Evolutionary conservation across 2,113 vertebrate species (phyloP), one percentile per base, ranked within the genome.

Genomic region (Copsychus sechellarum): DNA sequence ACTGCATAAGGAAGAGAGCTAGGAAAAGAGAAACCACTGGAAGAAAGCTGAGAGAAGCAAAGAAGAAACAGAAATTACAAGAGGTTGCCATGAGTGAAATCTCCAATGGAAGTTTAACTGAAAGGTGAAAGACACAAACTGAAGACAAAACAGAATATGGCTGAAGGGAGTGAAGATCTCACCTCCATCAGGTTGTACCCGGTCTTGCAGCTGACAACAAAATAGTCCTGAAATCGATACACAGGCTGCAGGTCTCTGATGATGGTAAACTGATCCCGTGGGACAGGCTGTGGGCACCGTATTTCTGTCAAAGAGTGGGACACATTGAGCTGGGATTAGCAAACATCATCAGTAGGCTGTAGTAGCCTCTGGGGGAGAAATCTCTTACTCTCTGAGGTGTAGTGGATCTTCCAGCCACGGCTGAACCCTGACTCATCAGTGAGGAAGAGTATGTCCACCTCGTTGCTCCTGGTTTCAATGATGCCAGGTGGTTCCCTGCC

Each of bases 371-470:
- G 25, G 42, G 51, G 36, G 40, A 60, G 42, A 62, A 61, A 69
- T 6, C 17, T 48, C 96, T 98, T 96, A 98, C 98, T 96, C 53
- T 98, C 95, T 0, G 97, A 97, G 50, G 97, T 98, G 65, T 98
- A 98, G 86, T 40, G 96, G 48, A 98, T 93, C 87, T 97, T 98
- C 98, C 98, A 98, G 81, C 98, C 98, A 53, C 61, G 95, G 92
- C 98, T 98, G 94, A 97, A 97, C 54, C 98, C 98, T 0, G 98
- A 98, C 12, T 98, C 98, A 7, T 98, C 98, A 0, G 98, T 98
- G 93, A 98, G 81, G 90, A 98, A 98, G 40, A 98, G 82, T 51
- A 98, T 89, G 28, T 98, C 97, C 40, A 98, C 98, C 3, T 96
- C 95, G 34, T 97, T 97, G 95, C 98, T 98, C 29, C 86, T 95